These are phyloP conservation scores for Rhabdornis inornatus DNA, from an alignment of 2,113 vertebrate genomes.

Conservation along the genomic window DNA sequence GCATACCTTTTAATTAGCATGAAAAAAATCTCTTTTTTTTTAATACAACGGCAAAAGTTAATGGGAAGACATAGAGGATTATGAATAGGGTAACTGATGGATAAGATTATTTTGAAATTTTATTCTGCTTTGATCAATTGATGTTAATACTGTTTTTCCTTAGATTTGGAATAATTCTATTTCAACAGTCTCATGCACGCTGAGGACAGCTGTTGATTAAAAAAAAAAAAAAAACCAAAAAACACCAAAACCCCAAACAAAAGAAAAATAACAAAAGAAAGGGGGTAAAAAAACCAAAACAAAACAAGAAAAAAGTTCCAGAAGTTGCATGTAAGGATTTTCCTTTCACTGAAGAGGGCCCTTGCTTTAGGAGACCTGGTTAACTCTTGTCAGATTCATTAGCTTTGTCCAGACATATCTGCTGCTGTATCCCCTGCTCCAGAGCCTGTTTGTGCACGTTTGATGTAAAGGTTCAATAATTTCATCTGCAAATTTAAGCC, in stretches of 20 bases:
- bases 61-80: slow-evolving; percentile 74
- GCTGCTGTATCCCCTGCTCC: slow-evolving; percentile 79
- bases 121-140: slow-evolving; percentile 64
- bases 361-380: slow-evolving; percentile 54
- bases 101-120: slow-evolving; percentile 4
- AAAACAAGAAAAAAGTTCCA: slow-evolving; percentile 26
- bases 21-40: slow-evolving; percentile 20
- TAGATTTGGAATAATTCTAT: slow-evolving; percentile 73
- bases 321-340: slow-evolving; percentile 48
- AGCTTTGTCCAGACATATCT: slow-evolving; percentile 82
- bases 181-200: slow-evolving; percentile 81
- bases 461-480: slow-evolving; percentile 96
- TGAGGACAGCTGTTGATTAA: slow-evolving; percentile 59
- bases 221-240: neutral
- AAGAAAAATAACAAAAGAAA: neutral
- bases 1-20: slow-evolving; percentile 77
- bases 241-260: neutral
- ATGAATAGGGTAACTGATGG: slow-evolving; percentile 68
- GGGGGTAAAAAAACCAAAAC: too few relatives aligned
- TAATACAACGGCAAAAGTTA: slow-evolving; percentile 76
- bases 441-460: slow-evolving; percentile 92
- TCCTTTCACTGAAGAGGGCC: slow-evolving; percentile 62
- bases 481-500: slow-evolving; percentile 84
- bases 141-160: slow-evolving; percentile 79
- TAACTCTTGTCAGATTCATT: slow-evolving; percentile 70